Evolutionary conservation across 2,113 vertebrate species (phyloP), one percentile per base, ranked within the genome.

Genomic region (Equus przewalskii): DNA sequence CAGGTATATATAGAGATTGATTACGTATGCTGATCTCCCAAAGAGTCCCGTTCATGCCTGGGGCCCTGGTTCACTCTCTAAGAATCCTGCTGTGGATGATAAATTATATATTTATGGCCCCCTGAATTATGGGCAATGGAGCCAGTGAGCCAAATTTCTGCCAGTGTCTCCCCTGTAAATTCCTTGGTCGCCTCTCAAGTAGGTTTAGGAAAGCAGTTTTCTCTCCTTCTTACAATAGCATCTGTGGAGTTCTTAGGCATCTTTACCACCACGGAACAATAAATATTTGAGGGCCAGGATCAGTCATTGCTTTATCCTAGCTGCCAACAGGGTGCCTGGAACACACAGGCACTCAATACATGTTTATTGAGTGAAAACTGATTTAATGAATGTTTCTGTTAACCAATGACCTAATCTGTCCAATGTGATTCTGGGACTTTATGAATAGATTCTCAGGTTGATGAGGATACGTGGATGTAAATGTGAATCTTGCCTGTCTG

Each of bases 311-410:
- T 89, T 93, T 67, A 78, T 85, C 33, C 8, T 18, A 44, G 15
- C 24, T 54, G 58, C 36, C 75, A 56, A 15, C 21, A 1, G 33
- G 18, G n/a, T 14, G 14, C 11, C 67, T 33, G 8, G 30, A 56
- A 41, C 8, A 7, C 9, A 36, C 0, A 73, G 6, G 7, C 15
- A 10, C 12, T 41, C 13, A 8, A 21, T 44, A 16, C 8, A 1
- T 16, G 16, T 54, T 76, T 65, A 46, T 0, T 21, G 13, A 58
- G 5, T 75, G 30, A 56, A 89, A 94, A 58, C 19, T 6, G 7
- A 73, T 22, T 51, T 26, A 49, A 67, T 44, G 64, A 36, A 33
- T 28, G 19, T 54, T 67, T 91, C 44, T 54, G 6, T 33, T 65
- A 36, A 1, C 11, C 51, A 44, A 0, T 14, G 26, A 28, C 7